phyloP scores from a whole-genome alignment of 92 coral and sea anemone genomes.

The Epizoanthus fatuus region DNA sequence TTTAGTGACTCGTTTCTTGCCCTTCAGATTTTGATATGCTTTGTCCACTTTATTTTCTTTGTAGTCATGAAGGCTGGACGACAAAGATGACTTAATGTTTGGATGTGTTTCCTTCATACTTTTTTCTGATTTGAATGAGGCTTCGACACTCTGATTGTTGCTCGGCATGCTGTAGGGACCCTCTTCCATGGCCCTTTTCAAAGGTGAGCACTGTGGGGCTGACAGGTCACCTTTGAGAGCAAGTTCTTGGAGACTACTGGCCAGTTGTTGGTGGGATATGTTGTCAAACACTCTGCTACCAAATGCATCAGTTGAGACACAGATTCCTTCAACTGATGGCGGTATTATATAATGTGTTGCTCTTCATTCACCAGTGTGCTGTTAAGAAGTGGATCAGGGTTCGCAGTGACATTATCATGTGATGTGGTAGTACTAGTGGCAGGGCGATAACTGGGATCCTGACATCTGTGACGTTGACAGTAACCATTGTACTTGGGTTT shows the following conservation, averaged over 20 bases:
- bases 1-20: constrained; percentile 11
- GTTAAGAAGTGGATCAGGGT: neutral
- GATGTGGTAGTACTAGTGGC: neutral
- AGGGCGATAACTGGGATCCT: constrained; percentile 15
- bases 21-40: constrained; percentile 3
- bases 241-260: constrained; percentile 20
- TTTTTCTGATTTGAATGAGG: constrained; percentile 11
- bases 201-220: neutral
- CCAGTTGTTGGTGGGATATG: neutral
- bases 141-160: constrained; percentile 9
- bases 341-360: neutral
- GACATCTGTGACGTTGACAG: constrained; percentile 12
- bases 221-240: constrained; percentile 7
- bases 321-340: neutral
- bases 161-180: constrained; percentile 24
- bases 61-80: constrained; percentile 15
- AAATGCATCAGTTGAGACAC: neutral
- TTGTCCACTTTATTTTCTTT: constrained; percentile 20
- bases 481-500: constrained; percentile 15
- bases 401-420: neutral
- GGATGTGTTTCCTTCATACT: constrained; percentile 4
- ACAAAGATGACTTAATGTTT: constrained; percentile 13
- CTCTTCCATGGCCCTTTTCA: constrained; percentile 18
- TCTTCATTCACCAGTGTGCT: no score
- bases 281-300: neutral